Conservation (phyloP, 2,113 vertebrate genomes). For the Otolemur garnettii region DNA sequence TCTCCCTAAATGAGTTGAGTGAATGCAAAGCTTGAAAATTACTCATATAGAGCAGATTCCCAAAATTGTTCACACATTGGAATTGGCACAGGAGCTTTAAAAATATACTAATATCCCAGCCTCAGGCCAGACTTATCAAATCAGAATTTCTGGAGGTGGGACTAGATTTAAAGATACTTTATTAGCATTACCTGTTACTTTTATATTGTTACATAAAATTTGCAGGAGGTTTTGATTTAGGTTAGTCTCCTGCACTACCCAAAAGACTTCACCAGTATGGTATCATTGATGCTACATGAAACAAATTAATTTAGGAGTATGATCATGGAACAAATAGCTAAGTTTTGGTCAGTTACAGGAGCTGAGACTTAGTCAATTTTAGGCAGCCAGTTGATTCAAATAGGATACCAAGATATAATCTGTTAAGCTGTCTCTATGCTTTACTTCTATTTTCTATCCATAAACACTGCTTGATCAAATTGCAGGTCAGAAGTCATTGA, state of each 20-base stretch:
- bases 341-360: background rate
- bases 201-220: background rate
- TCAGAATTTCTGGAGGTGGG: background rate
- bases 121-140: background rate
- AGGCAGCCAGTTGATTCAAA: background rate
- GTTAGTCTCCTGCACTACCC: background rate
- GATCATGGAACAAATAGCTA: background rate
- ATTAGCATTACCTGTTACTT: background rate
- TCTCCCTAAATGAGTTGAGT: background rate
- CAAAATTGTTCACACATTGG: background rate
- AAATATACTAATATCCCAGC: background rate
- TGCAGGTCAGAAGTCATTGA: background rate
- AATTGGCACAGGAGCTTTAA: background rate
- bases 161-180: background rate
- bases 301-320: background rate
- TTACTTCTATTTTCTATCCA: background rate
- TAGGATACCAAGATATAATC: background rate
- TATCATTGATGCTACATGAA: background rate
- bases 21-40: constrained; percentile 3
- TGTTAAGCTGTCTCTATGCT: background rate
- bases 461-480: background rate
- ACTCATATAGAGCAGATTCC: background rate
- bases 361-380: background rate
- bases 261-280: background rate
- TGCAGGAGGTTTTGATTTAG: background rate